Evolutionary conservation across 2,797 vertebrate species (phyloP).

Genomic region (Crenichthys baileyi): DNA sequence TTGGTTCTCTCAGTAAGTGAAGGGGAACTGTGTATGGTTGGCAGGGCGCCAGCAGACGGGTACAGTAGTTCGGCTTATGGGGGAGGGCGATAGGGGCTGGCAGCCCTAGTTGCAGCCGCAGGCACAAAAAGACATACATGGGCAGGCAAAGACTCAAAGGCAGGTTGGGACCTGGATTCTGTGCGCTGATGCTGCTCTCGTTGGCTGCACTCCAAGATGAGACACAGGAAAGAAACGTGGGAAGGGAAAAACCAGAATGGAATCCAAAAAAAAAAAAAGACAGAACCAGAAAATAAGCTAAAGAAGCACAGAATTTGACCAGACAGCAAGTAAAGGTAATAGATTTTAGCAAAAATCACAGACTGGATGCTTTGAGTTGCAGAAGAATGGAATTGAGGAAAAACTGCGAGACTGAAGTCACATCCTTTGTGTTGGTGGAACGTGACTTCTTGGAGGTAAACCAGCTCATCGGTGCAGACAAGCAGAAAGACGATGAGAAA

Average conservation of each 20-base stretch:
- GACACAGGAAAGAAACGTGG: constrained; percentile 60
- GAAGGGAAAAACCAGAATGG: constrained; percentile 50
- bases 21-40: constrained; percentile 58
- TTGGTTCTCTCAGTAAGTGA: constrained; percentile 52
- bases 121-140: constrained; percentile 56
- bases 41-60: constrained; percentile 74
- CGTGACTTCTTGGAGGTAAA: constrained; percentile 70
- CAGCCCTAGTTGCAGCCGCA: constrained; percentile 42
- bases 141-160: constrained; percentile 77
- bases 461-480: constrained; percentile 62
- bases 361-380: background rate
- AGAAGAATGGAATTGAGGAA: constrained; percentile 10
- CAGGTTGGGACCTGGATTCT: constrained; percentile 84
- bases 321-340: constrained; percentile 15
- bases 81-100: constrained; percentile 58
- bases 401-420: constrained; percentile 17
- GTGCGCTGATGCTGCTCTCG: constrained; percentile 58
- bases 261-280: constrained; percentile 21
- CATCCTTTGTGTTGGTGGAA: constrained; percentile 51
- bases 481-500: constrained; percentile 65
- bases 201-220: constrained; percentile 59
- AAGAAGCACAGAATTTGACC: background rate
- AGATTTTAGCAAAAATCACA: constrained; percentile 5
- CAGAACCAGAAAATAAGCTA: constrained; percentile 30
- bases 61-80: constrained; percentile 73